phyloP scores from a whole-genome alignment of 2,113 vertebrate genomes.

The Anthoscopus minutus region DNA sequence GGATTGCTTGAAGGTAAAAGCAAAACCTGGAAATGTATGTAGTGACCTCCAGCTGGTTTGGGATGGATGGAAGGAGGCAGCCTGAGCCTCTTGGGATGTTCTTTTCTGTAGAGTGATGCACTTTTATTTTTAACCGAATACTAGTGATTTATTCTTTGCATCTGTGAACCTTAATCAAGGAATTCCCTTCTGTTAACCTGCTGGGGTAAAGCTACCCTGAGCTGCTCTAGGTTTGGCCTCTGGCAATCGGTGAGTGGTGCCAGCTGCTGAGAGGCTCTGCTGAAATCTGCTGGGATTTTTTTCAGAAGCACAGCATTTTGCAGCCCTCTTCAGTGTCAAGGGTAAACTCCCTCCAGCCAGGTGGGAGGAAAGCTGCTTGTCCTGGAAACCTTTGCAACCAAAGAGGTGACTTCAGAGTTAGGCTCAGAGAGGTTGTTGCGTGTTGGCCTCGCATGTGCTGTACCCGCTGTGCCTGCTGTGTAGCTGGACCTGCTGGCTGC shows the following conservation, averaged over 20 bases:
- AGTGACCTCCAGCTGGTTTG: not conserved
- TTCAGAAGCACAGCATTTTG: not conserved
- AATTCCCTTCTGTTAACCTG: not conserved
- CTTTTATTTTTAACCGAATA: not conserved
- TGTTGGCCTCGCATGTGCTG: accelerated
- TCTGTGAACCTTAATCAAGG: not conserved
- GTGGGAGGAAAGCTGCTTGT: not conserved
- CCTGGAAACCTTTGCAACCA: not conserved
- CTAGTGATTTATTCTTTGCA: not conserved
- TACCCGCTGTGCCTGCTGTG: accelerated
- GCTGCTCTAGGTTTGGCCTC: not conserved
- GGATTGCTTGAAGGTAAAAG: not conserved
- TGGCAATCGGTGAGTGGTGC: accelerated
- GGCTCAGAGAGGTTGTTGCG: not conserved
- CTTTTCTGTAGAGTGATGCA: not conserved
- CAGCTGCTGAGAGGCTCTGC: not conserved
- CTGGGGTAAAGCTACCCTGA: accelerated
- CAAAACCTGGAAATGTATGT: not conserved
- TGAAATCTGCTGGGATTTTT: not conserved
- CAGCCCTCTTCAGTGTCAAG: not conserved
- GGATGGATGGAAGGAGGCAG: not conserved
- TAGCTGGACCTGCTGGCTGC: not conserved
- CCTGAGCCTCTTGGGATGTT: not conserved
- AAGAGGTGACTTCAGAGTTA: not conserved
- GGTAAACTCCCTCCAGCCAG: not conserved